A percentile compares a stretch with the other conserved stretches of the same genome.
Evolutionary conservation across 1,140 invertebrate species (phyloP).

Genomic region (Conus ventricosus): DNA sequence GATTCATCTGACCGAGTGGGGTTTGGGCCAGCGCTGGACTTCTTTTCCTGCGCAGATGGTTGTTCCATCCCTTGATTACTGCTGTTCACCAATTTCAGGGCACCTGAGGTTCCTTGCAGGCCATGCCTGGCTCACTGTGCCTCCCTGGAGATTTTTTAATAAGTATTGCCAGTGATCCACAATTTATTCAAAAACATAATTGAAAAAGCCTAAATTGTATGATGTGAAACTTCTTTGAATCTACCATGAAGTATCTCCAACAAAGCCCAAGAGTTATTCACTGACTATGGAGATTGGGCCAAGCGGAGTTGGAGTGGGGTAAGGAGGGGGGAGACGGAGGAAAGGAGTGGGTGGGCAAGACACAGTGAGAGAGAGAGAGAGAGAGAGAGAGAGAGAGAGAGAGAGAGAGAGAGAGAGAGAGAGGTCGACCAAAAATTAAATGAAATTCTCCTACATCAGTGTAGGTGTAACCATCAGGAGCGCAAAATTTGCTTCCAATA

Average conservation of each 20-base stretch:
- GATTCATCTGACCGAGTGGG: too few species aligned
- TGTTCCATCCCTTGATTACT: neutral
- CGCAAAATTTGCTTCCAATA: neutral
- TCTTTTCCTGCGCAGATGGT: neutral
- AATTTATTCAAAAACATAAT: too few species aligned
- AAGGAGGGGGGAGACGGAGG: neutral
- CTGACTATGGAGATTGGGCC: neutral
- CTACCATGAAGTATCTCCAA: neutral
- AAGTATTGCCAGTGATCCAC: neutral
- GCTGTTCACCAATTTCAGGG: conserved; percentile 35
- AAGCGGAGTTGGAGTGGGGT: too few species aligned
- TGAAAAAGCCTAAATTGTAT: neutral
- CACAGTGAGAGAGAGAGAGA: neutral
- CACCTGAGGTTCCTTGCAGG: conserved; percentile 42
- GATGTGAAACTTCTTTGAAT: too few species aligned
- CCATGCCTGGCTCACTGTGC: neutral
- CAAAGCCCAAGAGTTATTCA: neutral
- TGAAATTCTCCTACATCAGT: too few species aligned
- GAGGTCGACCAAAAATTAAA: neutral
- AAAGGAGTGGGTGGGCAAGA: neutral
- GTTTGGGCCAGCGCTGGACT: neutral
- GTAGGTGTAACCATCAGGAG: neutral
- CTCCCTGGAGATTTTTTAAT: neutral
- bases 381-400: neutral
- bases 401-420: too few species aligned